These are phyloP conservation scores for Troilus luridus DNA, from an alignment of 2,888 invertebrate species.

Conservation along the genomic window DNA sequence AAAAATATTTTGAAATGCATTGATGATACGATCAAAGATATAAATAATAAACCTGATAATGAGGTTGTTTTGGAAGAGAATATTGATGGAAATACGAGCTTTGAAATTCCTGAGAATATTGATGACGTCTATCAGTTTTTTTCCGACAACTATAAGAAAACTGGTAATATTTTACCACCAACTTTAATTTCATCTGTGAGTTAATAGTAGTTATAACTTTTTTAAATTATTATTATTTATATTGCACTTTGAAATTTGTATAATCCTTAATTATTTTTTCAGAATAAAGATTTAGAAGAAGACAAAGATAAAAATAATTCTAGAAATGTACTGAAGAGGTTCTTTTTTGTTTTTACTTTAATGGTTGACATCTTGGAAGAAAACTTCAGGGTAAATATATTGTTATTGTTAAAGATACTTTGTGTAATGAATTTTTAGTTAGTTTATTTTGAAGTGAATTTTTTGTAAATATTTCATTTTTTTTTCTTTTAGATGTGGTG, in stretches of 20 bases:
- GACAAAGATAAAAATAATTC: conserved; percentile 8
- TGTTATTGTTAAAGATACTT: neutral
- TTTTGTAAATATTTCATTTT: neutral
- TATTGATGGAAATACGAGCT: neutral
- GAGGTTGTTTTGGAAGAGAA: neutral
- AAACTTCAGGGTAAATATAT: conserved; percentile 47
- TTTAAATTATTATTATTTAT: neutral
- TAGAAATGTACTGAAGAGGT: neutral
- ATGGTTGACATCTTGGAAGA: conserved; percentile 51
- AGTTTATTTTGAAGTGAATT: neutral
- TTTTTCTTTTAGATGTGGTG: conserved; percentile 53
- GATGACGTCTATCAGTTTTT: conserved; percentile 40
- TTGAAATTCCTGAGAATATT: conserved; percentile 23
- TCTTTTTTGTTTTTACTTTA: conserved; percentile 35
- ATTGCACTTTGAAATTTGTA: neutral
- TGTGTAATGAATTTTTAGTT: neutral
- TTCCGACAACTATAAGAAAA: conserved; percentile 47
- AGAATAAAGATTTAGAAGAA: conserved; percentile 25
- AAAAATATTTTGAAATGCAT: conserved; percentile 39
- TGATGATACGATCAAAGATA: neutral
- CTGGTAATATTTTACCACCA: conserved; percentile 46
- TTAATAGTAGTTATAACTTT: neutral
- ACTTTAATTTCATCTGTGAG: conserved; percentile 32
- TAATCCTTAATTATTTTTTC: neutral
- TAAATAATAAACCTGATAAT: neutral